Evolutionary conservation across 2,888 invertebrate species (phyloP).

Genomic region (Urechis unicinctus): DNA sequence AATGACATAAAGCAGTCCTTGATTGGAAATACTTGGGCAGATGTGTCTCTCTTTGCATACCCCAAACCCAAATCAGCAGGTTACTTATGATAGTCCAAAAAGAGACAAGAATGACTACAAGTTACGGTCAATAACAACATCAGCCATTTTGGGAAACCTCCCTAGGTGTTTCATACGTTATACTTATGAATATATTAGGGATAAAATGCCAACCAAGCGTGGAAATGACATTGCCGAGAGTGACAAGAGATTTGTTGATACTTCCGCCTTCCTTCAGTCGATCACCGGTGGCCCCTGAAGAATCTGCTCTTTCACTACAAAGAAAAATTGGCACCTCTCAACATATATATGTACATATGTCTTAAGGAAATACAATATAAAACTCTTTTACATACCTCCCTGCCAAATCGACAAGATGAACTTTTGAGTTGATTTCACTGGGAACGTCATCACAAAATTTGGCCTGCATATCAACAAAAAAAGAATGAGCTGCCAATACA

Average conservation of each 20-base stretch:
- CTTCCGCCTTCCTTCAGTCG: conserved; percentile 67
- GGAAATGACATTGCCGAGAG: conserved; percentile 73
- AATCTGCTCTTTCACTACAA: conserved; percentile 49
- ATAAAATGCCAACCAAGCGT: conserved; percentile 59
- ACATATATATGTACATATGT: not conserved
- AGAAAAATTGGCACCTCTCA: not conserved
- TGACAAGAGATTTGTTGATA: conserved; percentile 71
- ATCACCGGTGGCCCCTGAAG: conserved; percentile 79
- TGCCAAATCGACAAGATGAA: conserved; percentile 55
- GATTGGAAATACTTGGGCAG: too few species aligned
- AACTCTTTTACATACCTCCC: conserved; percentile 54
- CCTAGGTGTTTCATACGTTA: too few species aligned
- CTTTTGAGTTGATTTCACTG: conserved; percentile 50
- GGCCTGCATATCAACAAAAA: too few species aligned
- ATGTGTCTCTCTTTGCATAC: too few species aligned
- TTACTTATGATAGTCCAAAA: too few species aligned
- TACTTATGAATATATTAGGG: not conserved
- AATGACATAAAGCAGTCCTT: too few species aligned
- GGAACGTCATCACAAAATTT: conserved; percentile 46
- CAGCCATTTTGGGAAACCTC: too few species aligned
- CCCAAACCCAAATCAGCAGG: too few species aligned
- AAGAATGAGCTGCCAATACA: too few species aligned
- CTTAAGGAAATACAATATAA: too few species aligned
- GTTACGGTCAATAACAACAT: too few species aligned
- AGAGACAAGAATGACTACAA: too few species aligned